phyloP scores from a whole-genome alignment of 64 coral and sea anemone species.

The Pocillopora verrucosa region DNA sequence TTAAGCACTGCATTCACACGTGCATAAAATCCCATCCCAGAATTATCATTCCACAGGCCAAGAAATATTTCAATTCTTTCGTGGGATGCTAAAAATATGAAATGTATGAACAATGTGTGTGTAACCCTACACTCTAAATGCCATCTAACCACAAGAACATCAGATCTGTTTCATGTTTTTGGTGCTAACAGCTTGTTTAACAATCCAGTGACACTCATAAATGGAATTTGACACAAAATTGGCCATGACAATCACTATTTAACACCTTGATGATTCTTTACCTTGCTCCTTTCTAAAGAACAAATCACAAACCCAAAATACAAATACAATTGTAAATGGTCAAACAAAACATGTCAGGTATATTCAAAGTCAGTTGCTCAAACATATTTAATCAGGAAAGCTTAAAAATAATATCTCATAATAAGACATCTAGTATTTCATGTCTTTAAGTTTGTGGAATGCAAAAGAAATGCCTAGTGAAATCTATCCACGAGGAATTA shows the following conservation, averaged over 20 bases:
- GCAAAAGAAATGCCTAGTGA: background rate
- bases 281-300: background rate
- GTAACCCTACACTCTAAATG: background rate
- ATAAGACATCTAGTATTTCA: constrained; percentile 28
- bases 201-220: constrained; percentile 6
- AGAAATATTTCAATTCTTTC: constrained; percentile 1
- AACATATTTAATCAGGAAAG: constrained; percentile 16
- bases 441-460: constrained; percentile 13
- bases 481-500: background rate
- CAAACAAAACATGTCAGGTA: background rate
- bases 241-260: background rate
- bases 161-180: background rate
- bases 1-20: background rate
- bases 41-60: background rate
- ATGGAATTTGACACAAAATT: constrained; percentile 20
- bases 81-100: constrained; percentile 32
- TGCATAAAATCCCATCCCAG: background rate
- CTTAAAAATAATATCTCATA: constrained; percentile 5
- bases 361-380: background rate
- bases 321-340: background rate
- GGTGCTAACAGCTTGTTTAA: constrained; percentile 10
- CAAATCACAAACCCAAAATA: background rate
- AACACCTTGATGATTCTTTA: background rate
- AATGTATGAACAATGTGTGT: background rate
- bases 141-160: background rate